Base-by-base conservation (phyloP, 1,140 invertebrate genomes). In the Ips nitidus region DNA sequence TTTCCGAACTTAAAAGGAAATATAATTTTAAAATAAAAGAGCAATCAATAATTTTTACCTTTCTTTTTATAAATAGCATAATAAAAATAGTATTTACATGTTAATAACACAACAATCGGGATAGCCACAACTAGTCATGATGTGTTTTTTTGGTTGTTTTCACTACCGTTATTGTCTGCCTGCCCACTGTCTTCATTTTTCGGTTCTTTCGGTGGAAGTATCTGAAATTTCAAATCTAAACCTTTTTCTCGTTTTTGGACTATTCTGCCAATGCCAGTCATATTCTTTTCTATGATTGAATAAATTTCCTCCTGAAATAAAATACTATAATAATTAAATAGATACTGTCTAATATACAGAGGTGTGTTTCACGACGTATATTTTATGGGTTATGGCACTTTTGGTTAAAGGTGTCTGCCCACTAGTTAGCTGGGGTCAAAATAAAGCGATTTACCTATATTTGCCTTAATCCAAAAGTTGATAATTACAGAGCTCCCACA, bases 211-310 rank as follows among this genome's bases (percentile, higher is more conserved):
- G 70, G 56, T 73, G 87, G 87, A 37, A 85, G 41, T 61, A 88
- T 81, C 76, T 84, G 86, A 73, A 88, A 88, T 75, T 83, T 84
- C 6, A 87, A 78, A 55, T 80, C 81, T 41, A 77, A 80, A 39
- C 84, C 84, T 77, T 87, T 87, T 4, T 74, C 76, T 69, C 83
- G 81, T 75, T 86, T 88, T 72, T 88, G 87, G 1, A 87, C 78
- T 52, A 87, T 76, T 77, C 81, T 83, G 0, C 83, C 66, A 8
- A 63, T 79, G 64, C 78, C 74, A 22, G 81, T 73, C 71, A 85
- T 75, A 3, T 81, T 75, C 58, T 84, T 81, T 64, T 84, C 84
- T n/a, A 89, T 81, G 6, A 74, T 71, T 43, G 80, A 72, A 72
- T 82, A 84, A 43, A 88, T 80, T 39, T 77, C 75, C 73, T 88